A percentile compares a stretch with the other conserved stretches of the same genome.
Evolutionary conservation across 2,888 invertebrate species (phyloP).

Genomic region (Halictus quadricinctus): DNA sequence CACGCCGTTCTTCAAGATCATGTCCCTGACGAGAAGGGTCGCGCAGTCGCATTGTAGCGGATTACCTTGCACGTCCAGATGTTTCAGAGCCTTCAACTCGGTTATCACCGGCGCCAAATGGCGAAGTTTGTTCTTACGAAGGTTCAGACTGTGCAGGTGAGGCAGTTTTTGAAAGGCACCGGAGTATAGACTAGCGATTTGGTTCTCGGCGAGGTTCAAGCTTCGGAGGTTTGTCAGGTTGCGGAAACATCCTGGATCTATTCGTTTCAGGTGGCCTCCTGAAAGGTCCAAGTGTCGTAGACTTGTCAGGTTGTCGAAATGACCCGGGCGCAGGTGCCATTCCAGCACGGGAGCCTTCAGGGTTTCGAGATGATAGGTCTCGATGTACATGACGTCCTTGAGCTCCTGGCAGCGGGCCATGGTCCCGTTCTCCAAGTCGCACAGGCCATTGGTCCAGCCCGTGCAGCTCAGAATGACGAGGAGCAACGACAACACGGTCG

Average conservation of each 20-base stretch:
- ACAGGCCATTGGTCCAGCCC: constrained; percentile 67
- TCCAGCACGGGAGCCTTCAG: constrained; percentile 65
- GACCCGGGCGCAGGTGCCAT: constrained; percentile 60
- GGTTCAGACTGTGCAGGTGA: constrained; percentile 86
- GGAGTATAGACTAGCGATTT: constrained; percentile 84
- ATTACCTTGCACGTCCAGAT: constrained; percentile 87
- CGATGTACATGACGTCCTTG: constrained; percentile 74
- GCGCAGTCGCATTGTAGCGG: constrained; percentile 88
- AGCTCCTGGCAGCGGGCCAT: constrained; percentile 73
- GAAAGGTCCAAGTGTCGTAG: constrained; percentile 87
- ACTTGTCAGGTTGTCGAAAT: constrained; percentile 85
- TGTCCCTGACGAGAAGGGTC: constrained; percentile 86
- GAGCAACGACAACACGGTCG: constrained; percentile 65
- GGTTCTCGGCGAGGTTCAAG: constrained; percentile 86
- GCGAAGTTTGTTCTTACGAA: constrained; percentile 86
- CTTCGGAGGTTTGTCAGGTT: constrained; percentile 85
- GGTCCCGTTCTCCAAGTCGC: constrained; percentile 70
- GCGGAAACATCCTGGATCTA: constrained; percentile 84
- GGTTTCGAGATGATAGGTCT: constrained; percentile 70
- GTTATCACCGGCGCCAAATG: constrained; percentile 85
- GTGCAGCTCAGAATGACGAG: constrained; percentile 66
- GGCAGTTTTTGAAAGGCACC: constrained; percentile 83
- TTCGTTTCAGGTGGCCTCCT: constrained; percentile 85
- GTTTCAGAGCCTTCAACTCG: constrained; percentile 84
- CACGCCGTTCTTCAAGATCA: constrained; percentile 81